These are phyloP conservation scores for Dasyurus viverrinus DNA, from an alignment of 2,113 vertebrate species.

Conservation along the genomic window DNA sequence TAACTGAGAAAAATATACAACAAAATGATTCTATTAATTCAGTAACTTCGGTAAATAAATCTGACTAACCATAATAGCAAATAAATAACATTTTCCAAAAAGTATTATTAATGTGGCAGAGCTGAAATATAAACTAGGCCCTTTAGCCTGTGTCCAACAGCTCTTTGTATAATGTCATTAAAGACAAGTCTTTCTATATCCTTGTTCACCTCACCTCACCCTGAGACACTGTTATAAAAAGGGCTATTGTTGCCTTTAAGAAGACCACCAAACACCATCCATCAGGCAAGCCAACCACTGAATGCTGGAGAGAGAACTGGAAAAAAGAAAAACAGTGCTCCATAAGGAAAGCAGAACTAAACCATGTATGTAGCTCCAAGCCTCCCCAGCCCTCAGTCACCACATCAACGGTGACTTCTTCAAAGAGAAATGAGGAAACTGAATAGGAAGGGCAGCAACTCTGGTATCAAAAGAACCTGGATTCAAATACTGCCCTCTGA, in stretches of 20 bases:
- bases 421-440: not conserved
- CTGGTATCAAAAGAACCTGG: not conserved
- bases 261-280: slow-evolving; percentile 5
- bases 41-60: not conserved
- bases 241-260: not conserved
- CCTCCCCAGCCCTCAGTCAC: not conserved
- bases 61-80: not conserved
- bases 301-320: slow-evolving; percentile 7
- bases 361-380: not conserved
- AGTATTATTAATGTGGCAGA: not conserved
- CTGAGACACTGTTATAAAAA: slow-evolving; percentile 8
- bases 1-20: not conserved
- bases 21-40: not conserved
- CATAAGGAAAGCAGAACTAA: not conserved
- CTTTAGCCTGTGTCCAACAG: not conserved
- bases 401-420: not conserved
- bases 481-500: not conserved
- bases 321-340: slow-evolving; percentile 21
- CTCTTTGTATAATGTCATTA: not conserved
- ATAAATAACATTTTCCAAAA: not conserved
- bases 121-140: not conserved
- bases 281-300: slow-evolving; percentile 12
- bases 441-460: not conserved
- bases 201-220: slow-evolving; percentile 45
- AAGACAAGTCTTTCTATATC: not conserved